Percentiles rank a stretch among this genome's conserved stretches.
Evolutionary conservation across 2,888 invertebrate species (phyloP).

Genomic region (Abrostola tripartita): DNA sequence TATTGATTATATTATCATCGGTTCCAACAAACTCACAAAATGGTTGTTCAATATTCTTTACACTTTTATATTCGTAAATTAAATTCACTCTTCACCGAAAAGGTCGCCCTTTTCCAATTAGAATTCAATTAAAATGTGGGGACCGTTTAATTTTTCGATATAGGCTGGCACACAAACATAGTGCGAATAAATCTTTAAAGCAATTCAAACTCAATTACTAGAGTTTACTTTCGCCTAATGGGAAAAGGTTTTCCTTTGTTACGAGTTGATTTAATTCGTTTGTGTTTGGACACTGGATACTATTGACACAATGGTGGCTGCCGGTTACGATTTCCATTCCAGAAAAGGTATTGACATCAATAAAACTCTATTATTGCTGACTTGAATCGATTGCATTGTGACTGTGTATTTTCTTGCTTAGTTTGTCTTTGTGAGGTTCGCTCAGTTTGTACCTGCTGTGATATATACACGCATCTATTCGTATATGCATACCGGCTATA

Average conservation of each 20-base stretch:
- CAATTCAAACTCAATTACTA: conserved; percentile 86
- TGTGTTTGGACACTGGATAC: conserved; percentile 72
- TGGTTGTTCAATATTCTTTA: conserved; percentile 36
- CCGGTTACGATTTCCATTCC: conserved; percentile 45
- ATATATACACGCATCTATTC: too few species aligned
- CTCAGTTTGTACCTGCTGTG: not conserved
- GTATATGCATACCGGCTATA: too few species aligned
- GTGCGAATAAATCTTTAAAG: conserved; percentile 83
- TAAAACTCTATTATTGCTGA: conserved; percentile 40
- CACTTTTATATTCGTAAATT: conserved; percentile 51
- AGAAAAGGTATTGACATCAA: conserved; percentile 46
- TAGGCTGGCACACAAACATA: conserved; percentile 70
- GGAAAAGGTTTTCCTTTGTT: conserved; percentile 80
- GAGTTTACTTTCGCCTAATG: conserved; percentile 82
- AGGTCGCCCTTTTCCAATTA: conserved; percentile 61
- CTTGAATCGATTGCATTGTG: conserved; percentile 28
- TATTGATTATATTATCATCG: conserved; percentile 35
- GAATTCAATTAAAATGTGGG: conserved; percentile 74
- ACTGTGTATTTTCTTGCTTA: conserved; percentile 23
- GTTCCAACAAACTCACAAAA: conserved; percentile 17
- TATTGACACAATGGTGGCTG: conserved; percentile 66
- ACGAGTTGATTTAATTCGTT: conserved; percentile 76
- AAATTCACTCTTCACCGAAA: conserved; percentile 45
- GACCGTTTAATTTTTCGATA: conserved; percentile 70
- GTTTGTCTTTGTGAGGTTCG: conserved; percentile 14